Percentiles rank a stretch among this genome's conserved stretches.
These are phyloP conservation scores for Drosophila kuntzei DNA, from an alignment of 2,888 invertebrate genomes.

Conservation along the genomic window DNA sequence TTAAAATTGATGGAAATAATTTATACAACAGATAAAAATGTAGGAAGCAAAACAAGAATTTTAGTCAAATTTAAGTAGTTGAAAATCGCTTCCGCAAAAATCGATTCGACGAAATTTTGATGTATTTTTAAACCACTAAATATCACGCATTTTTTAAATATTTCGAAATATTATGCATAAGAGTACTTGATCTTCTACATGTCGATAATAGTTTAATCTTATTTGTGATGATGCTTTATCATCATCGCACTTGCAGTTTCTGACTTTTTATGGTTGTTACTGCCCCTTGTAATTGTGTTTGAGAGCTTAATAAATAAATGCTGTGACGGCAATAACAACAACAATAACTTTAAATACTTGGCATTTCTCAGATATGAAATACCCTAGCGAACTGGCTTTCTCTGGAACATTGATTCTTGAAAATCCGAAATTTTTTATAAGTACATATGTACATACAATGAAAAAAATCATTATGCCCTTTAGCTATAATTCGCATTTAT, in stretches of 20 bases:
- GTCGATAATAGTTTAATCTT: neutral
- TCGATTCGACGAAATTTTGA: too few relatives aligned
- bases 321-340: neutral
- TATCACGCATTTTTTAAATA: neutral
- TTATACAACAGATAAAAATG: too few relatives aligned
- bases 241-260: neutral
- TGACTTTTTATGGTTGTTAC: neutral
- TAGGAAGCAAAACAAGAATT: too few relatives aligned
- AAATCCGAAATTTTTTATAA: neutral
- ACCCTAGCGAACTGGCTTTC: neutral
- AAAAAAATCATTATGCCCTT: neutral
- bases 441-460: neutral
- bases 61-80: too few relatives aligned
- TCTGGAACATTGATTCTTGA: neutral
- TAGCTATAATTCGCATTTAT: neutral
- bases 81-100: too few relatives aligned
- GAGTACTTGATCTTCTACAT: neutral
- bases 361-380: neutral
- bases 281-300: constrained; percentile 9
- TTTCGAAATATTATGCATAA: neutral
- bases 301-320: constrained; percentile 8
- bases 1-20: too few relatives aligned
- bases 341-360: neutral
- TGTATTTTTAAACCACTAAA: too few relatives aligned
- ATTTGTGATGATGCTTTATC: constrained; percentile 8